phyloP scores from a whole-genome alignment of 2,113 vertebrate genomes.

The Eurystomus gularis region DNA sequence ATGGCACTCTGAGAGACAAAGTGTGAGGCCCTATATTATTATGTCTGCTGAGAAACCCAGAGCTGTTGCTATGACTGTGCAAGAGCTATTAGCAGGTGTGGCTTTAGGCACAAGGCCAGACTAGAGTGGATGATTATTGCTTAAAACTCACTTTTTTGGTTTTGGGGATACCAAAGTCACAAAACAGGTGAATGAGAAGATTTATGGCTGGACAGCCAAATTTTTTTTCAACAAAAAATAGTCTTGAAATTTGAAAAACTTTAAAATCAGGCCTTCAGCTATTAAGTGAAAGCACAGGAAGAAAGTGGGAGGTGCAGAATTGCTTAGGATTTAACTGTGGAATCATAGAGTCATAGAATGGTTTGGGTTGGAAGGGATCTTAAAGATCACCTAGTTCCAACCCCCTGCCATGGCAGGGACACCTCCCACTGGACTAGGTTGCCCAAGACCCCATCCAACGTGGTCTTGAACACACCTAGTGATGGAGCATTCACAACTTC shows the following conservation, averaged over 20 bases:
- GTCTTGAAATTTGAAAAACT: background rate
- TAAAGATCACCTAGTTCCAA: too few relatives aligned
- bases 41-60: background rate
- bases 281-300: background rate
- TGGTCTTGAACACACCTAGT: too few relatives aligned
- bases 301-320: background rate
- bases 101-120: background rate
- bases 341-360: too few relatives aligned
- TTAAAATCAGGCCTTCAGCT: background rate
- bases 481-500: too few relatives aligned
- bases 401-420: too few relatives aligned
- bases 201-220: background rate
- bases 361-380: too few relatives aligned
- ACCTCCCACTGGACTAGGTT: too few relatives aligned
- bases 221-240: background rate
- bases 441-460: too few relatives aligned
- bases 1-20: background rate
- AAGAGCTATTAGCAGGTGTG: background rate
- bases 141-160: background rate
- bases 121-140: background rate
- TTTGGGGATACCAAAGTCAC: background rate
- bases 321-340: background rate
- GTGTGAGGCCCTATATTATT: background rate
- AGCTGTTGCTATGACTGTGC: background rate
- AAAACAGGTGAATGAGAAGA: background rate